These are phyloP conservation scores for Unio pictorum DNA, from an alignment of 2,888 invertebrate genomes.

Conservation along the genomic window DNA sequence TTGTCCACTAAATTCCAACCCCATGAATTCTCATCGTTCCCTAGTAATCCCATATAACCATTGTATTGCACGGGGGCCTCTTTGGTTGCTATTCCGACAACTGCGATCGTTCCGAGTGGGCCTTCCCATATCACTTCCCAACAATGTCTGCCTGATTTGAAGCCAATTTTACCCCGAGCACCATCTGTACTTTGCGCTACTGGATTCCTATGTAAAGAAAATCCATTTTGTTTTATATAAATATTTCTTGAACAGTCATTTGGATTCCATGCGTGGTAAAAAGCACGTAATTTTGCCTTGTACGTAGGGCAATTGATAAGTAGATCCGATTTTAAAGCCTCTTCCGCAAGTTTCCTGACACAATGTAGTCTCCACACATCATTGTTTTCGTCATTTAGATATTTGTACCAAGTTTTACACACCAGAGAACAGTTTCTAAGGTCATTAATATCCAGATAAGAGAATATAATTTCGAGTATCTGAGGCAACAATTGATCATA, in stretches of 20 bases:
- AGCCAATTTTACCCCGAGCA: slow-evolving; percentile 86
- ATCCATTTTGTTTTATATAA: slow-evolving; percentile 96
- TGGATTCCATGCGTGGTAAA: slow-evolving; percentile 96
- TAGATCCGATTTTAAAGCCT: slow-evolving; percentile 90
- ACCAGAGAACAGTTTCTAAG: slow-evolving; percentile 91
- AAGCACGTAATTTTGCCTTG: slow-evolving; percentile 91
- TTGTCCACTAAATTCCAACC: slow-evolving; percentile 99
- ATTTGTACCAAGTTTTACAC: slow-evolving; percentile 93
- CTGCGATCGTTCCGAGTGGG: slow-evolving; percentile 97
- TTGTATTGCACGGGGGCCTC: slow-evolving; percentile 94
- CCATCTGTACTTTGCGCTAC: slow-evolving; percentile 99
- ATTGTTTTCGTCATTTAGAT: slow-evolving; percentile 92
- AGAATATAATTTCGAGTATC: slow-evolving; percentile 77
- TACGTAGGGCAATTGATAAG: slow-evolving; percentile 89
- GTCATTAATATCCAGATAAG: slow-evolving; percentile 89
- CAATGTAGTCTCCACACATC: slow-evolving; percentile 96
- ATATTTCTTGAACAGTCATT: slow-evolving; percentile 97
- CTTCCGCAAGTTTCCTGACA: slow-evolving; percentile 87
- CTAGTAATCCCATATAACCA: slow-evolving; percentile 95
- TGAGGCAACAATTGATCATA: slow-evolving; percentile 60
- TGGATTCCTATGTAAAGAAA: slow-evolving; percentile 97
- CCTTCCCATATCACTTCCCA: slow-evolving; percentile 99
- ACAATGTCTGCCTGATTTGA: slow-evolving; percentile 91
- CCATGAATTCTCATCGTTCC: slow-evolving; percentile 98
- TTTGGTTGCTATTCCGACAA: slow-evolving; percentile 80